Evolutionary conservation across 2,113 vertebrate species (phyloP), one percentile per base, ranked within the genome.

Genomic region (Passer montanus): DNA sequence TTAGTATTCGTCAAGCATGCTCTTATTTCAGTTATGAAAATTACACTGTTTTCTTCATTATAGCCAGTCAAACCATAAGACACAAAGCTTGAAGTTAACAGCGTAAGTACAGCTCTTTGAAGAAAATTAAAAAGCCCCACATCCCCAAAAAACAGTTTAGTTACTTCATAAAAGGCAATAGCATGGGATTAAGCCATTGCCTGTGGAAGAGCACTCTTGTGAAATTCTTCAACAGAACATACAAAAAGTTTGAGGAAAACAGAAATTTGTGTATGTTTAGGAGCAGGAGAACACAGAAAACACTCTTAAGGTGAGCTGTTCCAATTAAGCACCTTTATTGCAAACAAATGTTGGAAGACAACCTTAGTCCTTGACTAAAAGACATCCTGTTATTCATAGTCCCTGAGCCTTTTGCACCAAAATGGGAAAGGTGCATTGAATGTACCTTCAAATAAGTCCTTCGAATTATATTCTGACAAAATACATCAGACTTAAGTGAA

Each of bases 181-280:
- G 47, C 1, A 0, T 6, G 15, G n/a, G 4, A 89, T 59, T 67
- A 75, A 77, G 33, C 7, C 5, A 0, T 2, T 60, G 66, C 26
- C 21, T 46, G 6, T 43, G 19, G 33, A 89, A 63, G 9, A 74
- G 35, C 58, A 43, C 26, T 73, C 37, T 27, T 23, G 6, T 52
- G 9, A 79, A 82, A 79, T 62, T 82, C 63, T 89, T 73, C n/a
- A 70, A 23, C 1, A 78, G 41, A 94, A 64, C 28, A 87, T 35
- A 58, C 11, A 33, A 3, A 93, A 93, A 87, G 31, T 63, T 31
- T 41, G 44, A 90, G 64, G 30, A 59, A 82, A 89, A 60, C 22
- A 62, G 66, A 64, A 56, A 76, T 46, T 22, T 52, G 41, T 17
- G 3, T 21, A 43, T 21, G 21, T 78, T 59, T 62, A 31, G 43